phyloP scores from a whole-genome alignment of 2,888 invertebrate species.

The Dermolepida albohirtum region DNA sequence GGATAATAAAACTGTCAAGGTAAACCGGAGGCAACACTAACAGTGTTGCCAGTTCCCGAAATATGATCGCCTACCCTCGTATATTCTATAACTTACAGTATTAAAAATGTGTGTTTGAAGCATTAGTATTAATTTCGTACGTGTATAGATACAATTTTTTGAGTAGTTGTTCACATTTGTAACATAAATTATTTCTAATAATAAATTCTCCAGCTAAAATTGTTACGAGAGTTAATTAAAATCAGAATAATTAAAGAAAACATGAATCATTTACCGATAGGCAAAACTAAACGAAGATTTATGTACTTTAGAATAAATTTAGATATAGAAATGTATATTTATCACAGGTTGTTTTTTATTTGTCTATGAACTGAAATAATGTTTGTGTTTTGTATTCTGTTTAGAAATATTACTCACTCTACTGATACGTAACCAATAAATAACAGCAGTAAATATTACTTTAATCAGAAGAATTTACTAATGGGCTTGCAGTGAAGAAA shows the following conservation, averaged over 20 bases:
- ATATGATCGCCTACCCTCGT: too few relatives aligned
- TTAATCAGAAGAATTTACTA: constrained; percentile 28
- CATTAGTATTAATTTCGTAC: too few relatives aligned
- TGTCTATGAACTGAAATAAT: neutral
- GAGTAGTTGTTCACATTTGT: too few relatives aligned
- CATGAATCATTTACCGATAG: neutral
- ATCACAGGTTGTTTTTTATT: constrained; percentile 6
- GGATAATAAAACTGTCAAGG: too few relatives aligned
- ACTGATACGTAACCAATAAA: constrained; percentile 7
- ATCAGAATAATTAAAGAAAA: constrained; percentile 6
- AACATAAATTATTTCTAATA: neutral
- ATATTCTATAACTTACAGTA: too few relatives aligned
- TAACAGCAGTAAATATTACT: constrained; percentile 23
- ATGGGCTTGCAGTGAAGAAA: constrained; percentile 8
- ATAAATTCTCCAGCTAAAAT: neutral
- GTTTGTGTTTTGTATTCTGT: neutral
- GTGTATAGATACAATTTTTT: too few relatives aligned
- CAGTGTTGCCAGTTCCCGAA: too few relatives aligned
- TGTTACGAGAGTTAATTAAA: neutral
- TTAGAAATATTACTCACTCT: neutral
- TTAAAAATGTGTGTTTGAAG: too few relatives aligned
- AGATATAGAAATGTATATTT: constrained; percentile 10
- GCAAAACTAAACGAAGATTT: too few relatives aligned
- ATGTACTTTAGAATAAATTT: neutral
- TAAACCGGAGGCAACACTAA: too few relatives aligned